A percentile compares a stretch with the other conserved stretches of the same genome.
phyloP scores from a whole-genome alignment of 2,888 invertebrate species.

The Melinopterus prodromus region DNA sequence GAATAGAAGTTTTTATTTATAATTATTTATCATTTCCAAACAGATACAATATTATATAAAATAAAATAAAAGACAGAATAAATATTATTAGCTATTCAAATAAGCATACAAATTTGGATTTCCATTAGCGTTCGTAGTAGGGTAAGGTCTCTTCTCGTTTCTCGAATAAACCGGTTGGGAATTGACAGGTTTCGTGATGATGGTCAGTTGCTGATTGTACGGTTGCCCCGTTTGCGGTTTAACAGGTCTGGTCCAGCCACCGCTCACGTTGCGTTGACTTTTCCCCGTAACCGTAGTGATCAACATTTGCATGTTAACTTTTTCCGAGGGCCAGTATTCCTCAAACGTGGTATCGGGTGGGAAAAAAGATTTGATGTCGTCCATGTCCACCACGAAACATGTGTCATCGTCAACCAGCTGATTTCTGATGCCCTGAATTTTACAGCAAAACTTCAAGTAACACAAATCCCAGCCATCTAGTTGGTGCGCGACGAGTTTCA shows the following conservation, averaged over 20 bases:
- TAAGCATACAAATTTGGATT: too few species aligned
- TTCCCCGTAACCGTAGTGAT: not conserved
- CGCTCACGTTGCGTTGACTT: not conserved
- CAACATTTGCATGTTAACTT: not conserved
- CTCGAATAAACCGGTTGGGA: not conserved
- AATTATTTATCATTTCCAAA: too few species aligned
- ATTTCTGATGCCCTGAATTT: slow-evolving; percentile 86
- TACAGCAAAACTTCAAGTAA: slow-evolving; percentile 81
- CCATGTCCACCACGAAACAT: slow-evolving; percentile 83
- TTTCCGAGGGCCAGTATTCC: slow-evolving; percentile 77
- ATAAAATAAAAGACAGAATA: too few species aligned
- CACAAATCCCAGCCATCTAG: slow-evolving; percentile 81
- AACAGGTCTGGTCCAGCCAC: not conserved
- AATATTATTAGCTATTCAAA: too few species aligned
- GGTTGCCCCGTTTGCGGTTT: not conserved
- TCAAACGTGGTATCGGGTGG: slow-evolving; percentile 67
- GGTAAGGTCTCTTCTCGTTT: not conserved
- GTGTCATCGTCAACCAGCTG: slow-evolving; percentile 87
- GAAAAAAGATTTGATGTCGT: slow-evolving; percentile 85
- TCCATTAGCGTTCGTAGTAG: not conserved
- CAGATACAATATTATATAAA: too few species aligned
- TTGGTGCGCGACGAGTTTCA: slow-evolving; percentile 62
- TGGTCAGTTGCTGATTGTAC: not conserved
- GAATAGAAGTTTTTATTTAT: too few species aligned
- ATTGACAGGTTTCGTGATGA: too few species aligned